These are phyloP conservation scores for Ectemnius lituratus DNA, from an alignment of 2,888 invertebrate species.

Conservation along the genomic window DNA sequence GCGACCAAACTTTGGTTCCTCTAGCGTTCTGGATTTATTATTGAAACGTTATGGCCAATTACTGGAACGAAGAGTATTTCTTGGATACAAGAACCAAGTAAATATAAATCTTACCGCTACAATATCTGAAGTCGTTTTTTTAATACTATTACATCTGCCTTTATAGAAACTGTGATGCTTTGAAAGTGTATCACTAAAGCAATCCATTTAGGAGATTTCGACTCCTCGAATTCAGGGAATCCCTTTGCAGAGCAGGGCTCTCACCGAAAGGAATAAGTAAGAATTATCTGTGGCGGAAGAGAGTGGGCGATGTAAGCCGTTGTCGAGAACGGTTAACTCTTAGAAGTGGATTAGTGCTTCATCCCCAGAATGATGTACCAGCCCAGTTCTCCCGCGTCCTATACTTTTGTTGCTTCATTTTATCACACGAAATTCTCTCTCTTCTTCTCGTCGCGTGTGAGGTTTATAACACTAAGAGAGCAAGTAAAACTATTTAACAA, in stretches of 20 bases:
- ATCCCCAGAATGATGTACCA: background rate
- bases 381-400: background rate
- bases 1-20: too few relatives aligned
- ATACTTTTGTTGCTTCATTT: background rate
- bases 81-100: too few relatives aligned
- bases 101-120: too few relatives aligned
- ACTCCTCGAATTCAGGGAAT: background rate
- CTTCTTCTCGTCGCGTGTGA: background rate
- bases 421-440: background rate
- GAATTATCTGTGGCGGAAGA: background rate
- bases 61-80: too few relatives aligned
- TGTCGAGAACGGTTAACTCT: conserved; percentile 3
- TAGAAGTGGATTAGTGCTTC: conserved; percentile 4
- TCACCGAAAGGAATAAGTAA: conserved; percentile 3
- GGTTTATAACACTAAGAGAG: background rate
- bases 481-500: background rate
- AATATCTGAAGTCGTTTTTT: too few relatives aligned
- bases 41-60: too few relatives aligned
- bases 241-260: background rate
- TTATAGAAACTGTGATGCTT: too few relatives aligned
- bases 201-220: background rate
- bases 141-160: too few relatives aligned
- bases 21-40: too few relatives aligned
- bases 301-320: background rate
- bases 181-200: background rate